Conservation (phyloP, 92 coral and sea anemone species). For the Meandrina meandrites region DNA sequence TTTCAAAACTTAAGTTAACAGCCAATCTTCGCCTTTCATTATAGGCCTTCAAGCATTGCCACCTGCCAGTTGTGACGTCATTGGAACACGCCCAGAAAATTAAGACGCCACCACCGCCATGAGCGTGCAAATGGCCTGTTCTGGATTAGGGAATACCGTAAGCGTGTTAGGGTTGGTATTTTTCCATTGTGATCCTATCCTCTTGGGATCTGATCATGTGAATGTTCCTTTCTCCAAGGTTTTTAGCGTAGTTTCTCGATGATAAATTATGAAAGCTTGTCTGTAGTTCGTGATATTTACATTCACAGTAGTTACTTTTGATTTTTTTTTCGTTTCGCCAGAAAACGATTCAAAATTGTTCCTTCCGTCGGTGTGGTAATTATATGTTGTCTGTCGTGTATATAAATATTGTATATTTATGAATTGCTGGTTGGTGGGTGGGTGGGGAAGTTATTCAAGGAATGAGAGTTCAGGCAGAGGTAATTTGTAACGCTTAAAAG, state of each 20-base stretch:
- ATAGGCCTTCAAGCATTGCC: not conserved
- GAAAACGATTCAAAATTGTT: not conserved
- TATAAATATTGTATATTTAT: not conserved
- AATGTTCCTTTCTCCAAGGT: not conserved
- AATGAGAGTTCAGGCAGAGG: constrained; percentile 3
- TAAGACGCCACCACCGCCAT: not conserved
- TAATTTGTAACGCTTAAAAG: constrained; percentile 18
- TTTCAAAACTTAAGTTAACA: constrained; percentile 60
- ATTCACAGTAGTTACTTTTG: not conserved
- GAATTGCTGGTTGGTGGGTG: not conserved
- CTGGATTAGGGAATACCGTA: not conserved
- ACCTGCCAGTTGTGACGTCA: constrained; percentile 48
- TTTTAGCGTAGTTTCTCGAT: not conserved
- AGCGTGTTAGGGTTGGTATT: constrained; percentile 10
- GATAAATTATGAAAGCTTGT: not conserved
- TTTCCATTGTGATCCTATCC: constrained; percentile 3
- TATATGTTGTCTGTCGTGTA: not conserved
- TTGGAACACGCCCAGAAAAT: not conserved
- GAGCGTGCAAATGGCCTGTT: not conserved
- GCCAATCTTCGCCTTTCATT: constrained; percentile 21
- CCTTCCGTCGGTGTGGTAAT: not conserved
- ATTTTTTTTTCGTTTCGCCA: not conserved
- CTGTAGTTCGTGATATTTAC: not conserved
- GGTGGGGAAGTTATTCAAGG: constrained; percentile 36
- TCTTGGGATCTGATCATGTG: constrained; percentile 8